Base-by-base conservation (phyloP, 2,113 vertebrate genomes). In the Synodontis membranacea region DNA sequence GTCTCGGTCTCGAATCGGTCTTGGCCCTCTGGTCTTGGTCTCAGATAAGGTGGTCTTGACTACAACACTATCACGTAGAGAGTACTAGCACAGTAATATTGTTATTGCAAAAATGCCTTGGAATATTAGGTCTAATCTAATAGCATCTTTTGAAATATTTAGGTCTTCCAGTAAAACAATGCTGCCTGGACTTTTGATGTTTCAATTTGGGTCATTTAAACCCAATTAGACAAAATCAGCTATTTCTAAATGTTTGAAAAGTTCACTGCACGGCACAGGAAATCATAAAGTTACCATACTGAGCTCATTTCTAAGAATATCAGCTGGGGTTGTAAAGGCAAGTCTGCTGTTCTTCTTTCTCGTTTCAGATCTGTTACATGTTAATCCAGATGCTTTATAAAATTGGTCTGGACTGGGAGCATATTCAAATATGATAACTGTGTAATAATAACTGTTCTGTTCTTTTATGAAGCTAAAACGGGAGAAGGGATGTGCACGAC, bases 401-500 rank as follows among this genome's bases (percentile, higher is more conserved):
- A 82, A 21, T 64, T 82, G 28, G 12, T 46, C 31, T 64, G 39
- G 42, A 46, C 14, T 62, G 78, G 3, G 34, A 8, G 0, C 25
- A 23, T 79, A 19, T 0, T 9, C 12, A 21, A 31, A 80, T 25
- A 34, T 25, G n/a, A n/a, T n/a, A n/a, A n/a, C n/a, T n/a, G n/a
- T n/a, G n/a, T n/a, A 39, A 8, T 80, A 42, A n/a, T 84, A 0
- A 31, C 52, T 78, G 31, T 12, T 21, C 60, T 56, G 50, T 25
- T 82, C n/a, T 64, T 78, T 37, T 19, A 89, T 90, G 44, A 88
- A 97, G 96, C 95, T 78, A 96, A 95, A 91, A 93, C 94, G 21
- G 93, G 93, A 2, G 96, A 96, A 93, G 95, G 95, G 48, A 90
- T 96, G 88, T 98, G 97, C 91, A 96, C 96, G 87, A 93, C 96